Percentiles rank a stretch among this genome's conserved stretches.
Conservation (phyloP, 2,888 invertebrate species). For the Mimas tiliae region DNA sequence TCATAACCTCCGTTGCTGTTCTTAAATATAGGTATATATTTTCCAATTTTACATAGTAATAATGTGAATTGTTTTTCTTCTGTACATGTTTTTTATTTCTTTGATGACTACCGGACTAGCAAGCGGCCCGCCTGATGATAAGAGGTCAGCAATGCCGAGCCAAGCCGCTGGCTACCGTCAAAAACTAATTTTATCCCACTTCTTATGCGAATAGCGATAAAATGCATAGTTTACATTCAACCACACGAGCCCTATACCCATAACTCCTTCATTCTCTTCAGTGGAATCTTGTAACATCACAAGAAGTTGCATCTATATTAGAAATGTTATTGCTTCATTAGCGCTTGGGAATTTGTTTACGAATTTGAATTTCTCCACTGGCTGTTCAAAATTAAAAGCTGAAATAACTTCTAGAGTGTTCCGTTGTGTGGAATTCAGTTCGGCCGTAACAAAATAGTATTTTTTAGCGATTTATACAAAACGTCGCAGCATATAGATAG, state of each 20-base stretch:
- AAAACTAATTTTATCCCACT: slow-evolving; percentile 23
- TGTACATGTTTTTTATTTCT: no score
- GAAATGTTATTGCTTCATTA: slow-evolving; percentile 22
- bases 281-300: slow-evolving; percentile 21
- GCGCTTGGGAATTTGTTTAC: slow-evolving; percentile 17
- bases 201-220: slow-evolving; percentile 11
- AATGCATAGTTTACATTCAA: slow-evolving; percentile 17
- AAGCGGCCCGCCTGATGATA: no score
- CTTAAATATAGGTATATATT: neutral
- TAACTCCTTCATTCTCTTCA: slow-evolving; percentile 18
- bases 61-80: no score
- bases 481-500: neutral
- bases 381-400: slow-evolving; percentile 16
- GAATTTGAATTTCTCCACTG: slow-evolving; percentile 15
- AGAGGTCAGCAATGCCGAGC: no score
- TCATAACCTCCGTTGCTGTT: neutral
- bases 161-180: no score
- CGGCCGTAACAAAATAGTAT: neutral
- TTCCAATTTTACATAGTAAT: neutral
- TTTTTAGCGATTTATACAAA: neutral
- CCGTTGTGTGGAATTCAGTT: neutral
- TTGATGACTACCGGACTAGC: no score
- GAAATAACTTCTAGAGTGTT: slow-evolving; percentile 15
- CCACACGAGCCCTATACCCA: slow-evolving; percentile 4
- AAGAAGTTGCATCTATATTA: slow-evolving; percentile 4